A percentile compares a stretch with the other conserved stretches of the same genome.
phyloP scores from a whole-genome alignment of 2,113 vertebrate species.

The Rhabdornis inornatus region DNA sequence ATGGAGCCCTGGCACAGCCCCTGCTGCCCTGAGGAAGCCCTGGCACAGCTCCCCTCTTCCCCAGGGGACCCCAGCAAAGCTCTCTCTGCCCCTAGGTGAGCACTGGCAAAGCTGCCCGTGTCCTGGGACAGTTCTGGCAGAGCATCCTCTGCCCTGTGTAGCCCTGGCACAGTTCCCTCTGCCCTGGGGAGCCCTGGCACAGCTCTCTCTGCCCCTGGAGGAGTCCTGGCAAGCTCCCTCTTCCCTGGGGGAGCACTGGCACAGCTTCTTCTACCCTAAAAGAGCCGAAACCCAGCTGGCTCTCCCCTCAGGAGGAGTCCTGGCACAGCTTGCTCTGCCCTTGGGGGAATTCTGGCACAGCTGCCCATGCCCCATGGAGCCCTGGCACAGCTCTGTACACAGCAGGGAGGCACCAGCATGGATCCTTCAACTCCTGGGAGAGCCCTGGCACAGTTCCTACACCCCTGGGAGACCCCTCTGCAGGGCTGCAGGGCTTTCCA shows the following conservation, averaged over 20 bases:
- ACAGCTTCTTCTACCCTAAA: neutral
- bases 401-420: neutral
- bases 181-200: neutral
- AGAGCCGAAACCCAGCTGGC: neutral
- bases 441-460: neutral
- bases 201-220: neutral
- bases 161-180: neutral
- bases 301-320: neutral
- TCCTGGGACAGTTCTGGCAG: neutral
- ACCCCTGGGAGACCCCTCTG: neutral
- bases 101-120: neutral
- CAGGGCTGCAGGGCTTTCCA: neutral
- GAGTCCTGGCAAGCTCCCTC: neutral
- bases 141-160: neutral
- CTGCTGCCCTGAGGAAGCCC: neutral
- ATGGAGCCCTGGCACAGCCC: neutral
- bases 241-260: neutral
- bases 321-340: neutral
- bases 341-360: neutral
- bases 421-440: neutral
- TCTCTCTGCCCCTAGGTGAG: neutral
- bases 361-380: neutral
- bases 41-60: neutral
- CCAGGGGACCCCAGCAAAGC: neutral
- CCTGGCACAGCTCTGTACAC: neutral